These are phyloP conservation scores for Vireo altiloquus DNA, from an alignment of 2,113 vertebrate genomes.

Conservation along the genomic window DNA sequence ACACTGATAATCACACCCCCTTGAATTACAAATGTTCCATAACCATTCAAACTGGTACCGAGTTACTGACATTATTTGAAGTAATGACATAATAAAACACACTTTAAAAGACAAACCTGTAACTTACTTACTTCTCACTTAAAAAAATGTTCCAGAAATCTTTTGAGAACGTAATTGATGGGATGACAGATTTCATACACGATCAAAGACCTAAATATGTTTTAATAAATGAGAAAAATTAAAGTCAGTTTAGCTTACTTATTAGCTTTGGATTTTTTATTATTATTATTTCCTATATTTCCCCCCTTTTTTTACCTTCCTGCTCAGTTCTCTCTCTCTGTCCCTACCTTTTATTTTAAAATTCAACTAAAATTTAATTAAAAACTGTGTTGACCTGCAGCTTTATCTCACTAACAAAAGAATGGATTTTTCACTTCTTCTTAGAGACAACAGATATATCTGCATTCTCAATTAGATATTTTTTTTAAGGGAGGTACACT, in stretches of 20 bases:
- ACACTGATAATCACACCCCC: constrained; percentile 74
- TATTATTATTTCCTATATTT: not conserved
- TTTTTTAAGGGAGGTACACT: not conserved
- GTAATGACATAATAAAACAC: constrained; percentile 77
- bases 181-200: constrained; percentile 37
- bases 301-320: not conserved
- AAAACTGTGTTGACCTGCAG: not conserved
- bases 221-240: constrained; percentile 65
- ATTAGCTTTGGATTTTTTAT: not conserved
- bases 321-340: not conserved
- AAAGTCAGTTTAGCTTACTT: constrained; percentile 19
- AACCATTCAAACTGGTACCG: constrained; percentile 70
- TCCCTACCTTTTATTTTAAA: not conserved
- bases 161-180: constrained; percentile 63
- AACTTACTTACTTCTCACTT: constrained; percentile 66
- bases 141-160: constrained; percentile 63
- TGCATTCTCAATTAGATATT: not conserved
- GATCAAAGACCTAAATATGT: constrained; percentile 49
- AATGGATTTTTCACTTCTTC: not conserved
- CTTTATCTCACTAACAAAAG: not conserved
- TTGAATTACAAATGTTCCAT: constrained; percentile 80
- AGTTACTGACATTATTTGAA: constrained; percentile 76
- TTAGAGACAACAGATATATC: not conserved
- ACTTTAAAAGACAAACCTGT: constrained; percentile 73
- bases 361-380: not conserved